Base-by-base conservation (phyloP, 2,113 vertebrate species). In the Hiodon tergisus region DNA sequence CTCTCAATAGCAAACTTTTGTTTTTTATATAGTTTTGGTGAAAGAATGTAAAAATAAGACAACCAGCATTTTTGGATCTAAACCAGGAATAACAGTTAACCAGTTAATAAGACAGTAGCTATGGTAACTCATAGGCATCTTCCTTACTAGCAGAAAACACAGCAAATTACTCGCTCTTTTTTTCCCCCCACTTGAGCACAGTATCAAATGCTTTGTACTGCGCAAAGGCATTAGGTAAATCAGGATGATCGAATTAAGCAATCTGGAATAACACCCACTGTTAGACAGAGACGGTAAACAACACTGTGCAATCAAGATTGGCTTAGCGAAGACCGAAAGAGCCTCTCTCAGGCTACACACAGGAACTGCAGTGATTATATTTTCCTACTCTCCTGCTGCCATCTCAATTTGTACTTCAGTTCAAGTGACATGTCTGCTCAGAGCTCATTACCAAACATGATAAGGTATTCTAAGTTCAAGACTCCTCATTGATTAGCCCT, bases 361-460 rank as follows among this genome's bases (percentile, higher is more conserved):
- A 81, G 87, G 83, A 83, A 88, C 85, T 90, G 81, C 85, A 90
- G 57, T 80, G 75, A 69, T 60, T 71, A 82, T 57, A 52, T 74
- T 59, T 69, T 5, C 67, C 75, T 84, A 31, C 59, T 2, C 73
- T 63, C 55, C 14, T 69, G 54, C 68, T 16, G 74, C 80, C 71
- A 79, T 77, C 78, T 80, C 80, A 68, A 72, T 69, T 66, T 81
- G 70, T 53, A 52, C 79, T 76, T 84, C 61, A 73, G 79, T 75
- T 79, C 77, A 67, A 83, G 81, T 72, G 76, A 86, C 62, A 76
- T 83, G 76, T 74, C 55, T 78, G 78, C 78, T 87, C 82, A 78
- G 70, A 77, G 79, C 67, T 84, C 88, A 90, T 89, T 90, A 90
- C 83, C 85, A 90, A 91, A 90, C 86, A 90, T 88, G 89, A 88